Base-by-base conservation (phyloP, 2,888 invertebrate genomes). In the Drosophila hamatofila region DNA sequence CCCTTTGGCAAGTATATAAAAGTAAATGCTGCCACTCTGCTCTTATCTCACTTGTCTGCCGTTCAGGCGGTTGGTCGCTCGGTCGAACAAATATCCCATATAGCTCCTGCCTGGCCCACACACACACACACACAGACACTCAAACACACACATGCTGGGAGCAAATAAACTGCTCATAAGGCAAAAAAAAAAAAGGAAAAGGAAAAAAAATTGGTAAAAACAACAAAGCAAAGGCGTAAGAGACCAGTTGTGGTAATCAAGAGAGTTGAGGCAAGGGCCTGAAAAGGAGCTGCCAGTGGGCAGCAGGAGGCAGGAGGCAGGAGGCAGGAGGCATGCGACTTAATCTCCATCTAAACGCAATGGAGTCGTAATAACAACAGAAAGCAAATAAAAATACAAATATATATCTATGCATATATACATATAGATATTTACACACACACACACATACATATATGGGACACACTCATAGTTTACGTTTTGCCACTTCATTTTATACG, bases 321-420 rank as follows among this genome's bases (percentile, higher is more conserved):
- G n/a, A 46, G 56, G 37, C 25, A 14, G 37, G 52, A 18, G 61
- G 48, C 66, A 74, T 67, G 87, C 77, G 87, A 88, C 89, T 85
- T 85, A 88, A 85, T 85, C 85, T 85, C 84, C 85, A 85, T 85
- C 85, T 85, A 85, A 85, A 85, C 85, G 85, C 89, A 85, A 88
- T 85, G 85, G 85, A 85, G 85, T 86, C 89, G 85, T 85, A 85
- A 85, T 85, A 85, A 88, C 87, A 86, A 77, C 83, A 65, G 79
- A 86, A 88, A 88, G 70, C 87, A 86, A 85, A 85, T 83, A 86
- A 86, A 83, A 85, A 81, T 72, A 72, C 68, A 67, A 65, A 57
- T 27, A 49, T 35, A 49, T 49, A 49, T 30, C 9, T 52, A 14
- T 18, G 12, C 30, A 18, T 49, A 12, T 27, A n/a, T 27, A 27